These are phyloP conservation scores for Marasmarcha lunaedactyla DNA, from an alignment of 2,888 invertebrate genomes.

Conservation along the genomic window DNA sequence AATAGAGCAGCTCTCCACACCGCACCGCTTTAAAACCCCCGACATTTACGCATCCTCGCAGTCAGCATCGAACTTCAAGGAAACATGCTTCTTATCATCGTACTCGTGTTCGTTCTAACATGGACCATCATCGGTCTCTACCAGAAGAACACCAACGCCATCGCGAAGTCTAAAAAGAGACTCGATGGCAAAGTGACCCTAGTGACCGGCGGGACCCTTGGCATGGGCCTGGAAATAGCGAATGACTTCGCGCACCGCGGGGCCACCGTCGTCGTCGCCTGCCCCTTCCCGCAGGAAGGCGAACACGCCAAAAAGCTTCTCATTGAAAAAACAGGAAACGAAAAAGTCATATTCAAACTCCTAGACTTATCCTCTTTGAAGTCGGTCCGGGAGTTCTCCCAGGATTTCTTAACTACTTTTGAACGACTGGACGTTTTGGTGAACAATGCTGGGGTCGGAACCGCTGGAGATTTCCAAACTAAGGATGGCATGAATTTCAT, in stretches of 20 bases:
- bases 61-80: too few species aligned
- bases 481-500: conserved; percentile 87
- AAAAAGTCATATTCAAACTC: conserved; percentile 76
- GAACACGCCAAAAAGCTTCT: conserved; percentile 68
- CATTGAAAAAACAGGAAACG: conserved; percentile 73
- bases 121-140: conserved; percentile 33
- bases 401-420: conserved; percentile 78
- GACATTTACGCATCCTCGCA: too few species aligned
- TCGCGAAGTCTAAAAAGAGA: conserved; percentile 46
- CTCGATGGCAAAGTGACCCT: conserved; percentile 44
- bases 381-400: conserved; percentile 84
- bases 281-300: conserved; percentile 49
- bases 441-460: conserved; percentile 88
- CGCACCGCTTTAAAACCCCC: too few species aligned
- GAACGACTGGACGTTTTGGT: conserved; percentile 82
- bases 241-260: conserved; percentile 48
- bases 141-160: conserved; percentile 48
- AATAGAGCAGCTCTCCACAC: too few species aligned
- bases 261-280: conserved; percentile 50
- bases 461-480: conserved; percentile 70
- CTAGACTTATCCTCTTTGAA: conserved; percentile 80
- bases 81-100: not conserved
- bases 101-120: conserved; percentile 6
- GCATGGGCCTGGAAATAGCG: conserved; percentile 53
- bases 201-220: conserved; percentile 51